A percentile compares a stretch with the other conserved stretches of the same genome.
Evolutionary conservation across 2,113 vertebrate species (phyloP).

Genomic region (Oncorhynchus nerka): DNA sequence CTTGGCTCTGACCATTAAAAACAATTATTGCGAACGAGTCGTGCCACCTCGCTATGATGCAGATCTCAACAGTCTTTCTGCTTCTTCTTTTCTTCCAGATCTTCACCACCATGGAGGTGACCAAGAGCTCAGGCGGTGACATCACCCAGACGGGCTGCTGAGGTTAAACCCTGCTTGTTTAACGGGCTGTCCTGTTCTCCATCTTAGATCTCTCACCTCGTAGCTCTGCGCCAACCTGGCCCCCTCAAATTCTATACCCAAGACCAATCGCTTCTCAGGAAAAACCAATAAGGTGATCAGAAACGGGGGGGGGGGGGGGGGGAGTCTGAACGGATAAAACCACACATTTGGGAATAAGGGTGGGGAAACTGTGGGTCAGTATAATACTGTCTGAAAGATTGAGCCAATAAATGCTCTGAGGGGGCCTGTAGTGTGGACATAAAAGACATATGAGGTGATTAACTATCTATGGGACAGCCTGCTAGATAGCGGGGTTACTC

Average conservation of each 20-base stretch:
- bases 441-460: slow-evolving; percentile 1
- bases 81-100: slow-evolving; percentile 67
- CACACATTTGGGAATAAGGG: neutral
- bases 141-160: slow-evolving; percentile 88
- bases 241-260: slow-evolving; percentile 6
- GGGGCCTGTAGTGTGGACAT: neutral
- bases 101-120: slow-evolving; percentile 89
- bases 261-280: slow-evolving; percentile 47
- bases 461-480: slow-evolving; percentile 54
- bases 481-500: slow-evolving; percentile 82
- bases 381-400: too few species aligned
- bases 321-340: neutral
- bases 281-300: slow-evolving; percentile 13
- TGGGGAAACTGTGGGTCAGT: too few species aligned
- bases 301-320: too few species aligned
- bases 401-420: neutral
- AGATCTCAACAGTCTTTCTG: neutral
- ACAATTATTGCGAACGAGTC: too few species aligned
- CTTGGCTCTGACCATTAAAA: too few species aligned
- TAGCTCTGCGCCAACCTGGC: neutral
- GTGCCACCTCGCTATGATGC: neutral
- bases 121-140: slow-evolving; percentile 86
- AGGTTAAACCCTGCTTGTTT: slow-evolving; percentile 92
- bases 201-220: neutral
- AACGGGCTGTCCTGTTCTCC: slow-evolving; percentile 59